Conservation (phyloP, 2,888 invertebrate genomes). For the Invenusta paracnida region DNA sequence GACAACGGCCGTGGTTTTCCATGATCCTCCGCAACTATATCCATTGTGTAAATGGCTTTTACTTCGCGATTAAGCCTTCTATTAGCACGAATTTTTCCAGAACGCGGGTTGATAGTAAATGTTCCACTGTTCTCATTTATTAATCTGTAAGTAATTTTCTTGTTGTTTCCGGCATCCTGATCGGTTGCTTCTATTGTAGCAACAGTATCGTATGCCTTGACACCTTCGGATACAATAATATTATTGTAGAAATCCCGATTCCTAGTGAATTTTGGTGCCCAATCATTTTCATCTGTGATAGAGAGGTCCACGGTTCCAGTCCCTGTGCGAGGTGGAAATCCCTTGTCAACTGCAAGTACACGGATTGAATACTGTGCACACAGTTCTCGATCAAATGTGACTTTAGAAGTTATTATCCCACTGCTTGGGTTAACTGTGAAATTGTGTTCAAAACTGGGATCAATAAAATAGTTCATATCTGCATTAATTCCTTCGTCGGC, state of each 20-base stretch:
- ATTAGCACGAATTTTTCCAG: neutral
- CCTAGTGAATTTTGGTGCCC: conserved; percentile 32
- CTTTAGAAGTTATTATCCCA: conserved; percentile 29
- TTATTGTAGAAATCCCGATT: neutral
- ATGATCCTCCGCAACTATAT: neutral
- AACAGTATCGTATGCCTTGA: neutral
- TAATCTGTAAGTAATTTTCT: neutral
- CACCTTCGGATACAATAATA: conserved; percentile 28
- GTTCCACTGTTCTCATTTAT: neutral
- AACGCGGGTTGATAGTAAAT: neutral
- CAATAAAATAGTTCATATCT: conserved; percentile 30
- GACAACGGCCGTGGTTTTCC: neutral
- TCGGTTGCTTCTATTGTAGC: conserved; percentile 13
- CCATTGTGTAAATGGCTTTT: neutral
- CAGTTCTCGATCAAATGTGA: conserved; percentile 34
- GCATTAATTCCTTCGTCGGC: conserved; percentile 28
- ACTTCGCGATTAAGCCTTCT: conserved; percentile 10
- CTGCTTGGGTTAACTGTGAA: conserved; percentile 3
- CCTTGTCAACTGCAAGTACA: conserved; percentile 31
- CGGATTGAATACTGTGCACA: neutral
- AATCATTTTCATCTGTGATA: conserved; percentile 32
- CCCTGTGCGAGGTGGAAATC: conserved; percentile 32
- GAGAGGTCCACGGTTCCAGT: conserved; percentile 14
- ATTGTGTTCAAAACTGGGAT: neutral
- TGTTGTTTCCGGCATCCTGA: neutral